Conservation (phyloP, 2,888 invertebrate species). For the Dicyrtoma fusca region DNA sequence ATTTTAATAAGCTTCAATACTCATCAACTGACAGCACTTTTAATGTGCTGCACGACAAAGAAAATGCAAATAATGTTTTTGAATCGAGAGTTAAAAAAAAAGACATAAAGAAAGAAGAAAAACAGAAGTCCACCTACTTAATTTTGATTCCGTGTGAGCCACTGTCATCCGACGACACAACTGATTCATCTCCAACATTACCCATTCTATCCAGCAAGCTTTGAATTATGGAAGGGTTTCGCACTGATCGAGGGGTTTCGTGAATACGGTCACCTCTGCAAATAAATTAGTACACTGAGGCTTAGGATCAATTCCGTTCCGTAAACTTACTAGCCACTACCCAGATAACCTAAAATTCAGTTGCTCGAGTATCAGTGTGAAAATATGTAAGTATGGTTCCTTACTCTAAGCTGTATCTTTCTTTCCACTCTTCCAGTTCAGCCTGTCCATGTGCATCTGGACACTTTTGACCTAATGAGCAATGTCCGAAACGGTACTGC, state of each 20-base stretch:
- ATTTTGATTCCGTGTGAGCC: slow-evolving; percentile 41
- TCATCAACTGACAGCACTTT: background rate
- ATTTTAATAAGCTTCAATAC: background rate
- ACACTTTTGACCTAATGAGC: slow-evolving; percentile 73
- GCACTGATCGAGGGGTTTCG: background rate
- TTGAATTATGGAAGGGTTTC: slow-evolving; percentile 16
- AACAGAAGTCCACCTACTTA: too few species aligned
- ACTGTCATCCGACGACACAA: slow-evolving; percentile 43
- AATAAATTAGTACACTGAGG: too few species aligned
- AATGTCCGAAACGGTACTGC: slow-evolving; percentile 61
- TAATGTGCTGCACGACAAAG: background rate
- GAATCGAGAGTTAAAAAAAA: background rate
- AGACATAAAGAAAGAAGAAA: too few species aligned
- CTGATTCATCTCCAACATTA: slow-evolving; percentile 35
- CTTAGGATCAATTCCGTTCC: too few species aligned
- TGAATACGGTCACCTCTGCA: background rate
- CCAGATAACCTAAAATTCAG: too few species aligned
- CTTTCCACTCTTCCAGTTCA: slow-evolving; percentile 75
- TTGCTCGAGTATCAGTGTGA: too few species aligned
- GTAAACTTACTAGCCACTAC: too few species aligned
- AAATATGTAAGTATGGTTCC: too few species aligned
- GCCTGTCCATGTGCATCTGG: slow-evolving; percentile 74
- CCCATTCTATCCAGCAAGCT: slow-evolving; percentile 39
- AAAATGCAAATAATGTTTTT: slow-evolving; percentile 7
- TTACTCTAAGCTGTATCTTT: slow-evolving; percentile 57